Conservation (phyloP, 2,113 vertebrate species). For the Ifrita kowaldi region DNA sequence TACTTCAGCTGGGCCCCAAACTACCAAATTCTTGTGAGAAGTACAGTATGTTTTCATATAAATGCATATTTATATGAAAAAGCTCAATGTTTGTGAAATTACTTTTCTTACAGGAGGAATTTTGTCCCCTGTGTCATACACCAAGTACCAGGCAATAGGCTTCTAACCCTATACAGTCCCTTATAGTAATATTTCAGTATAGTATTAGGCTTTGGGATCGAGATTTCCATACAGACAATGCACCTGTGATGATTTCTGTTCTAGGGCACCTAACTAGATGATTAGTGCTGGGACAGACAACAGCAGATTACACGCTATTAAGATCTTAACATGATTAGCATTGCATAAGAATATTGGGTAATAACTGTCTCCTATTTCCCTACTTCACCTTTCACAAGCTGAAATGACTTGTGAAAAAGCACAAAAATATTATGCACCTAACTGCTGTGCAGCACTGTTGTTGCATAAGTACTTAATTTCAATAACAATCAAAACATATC, state of each 20-base stretch:
- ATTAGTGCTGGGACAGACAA: background rate
- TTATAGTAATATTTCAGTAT: background rate
- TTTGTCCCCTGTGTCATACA: background rate
- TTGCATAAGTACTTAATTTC: background rate
- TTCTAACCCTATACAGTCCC: background rate
- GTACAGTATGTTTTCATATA: background rate
- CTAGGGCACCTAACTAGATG: background rate
- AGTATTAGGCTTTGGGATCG: background rate
- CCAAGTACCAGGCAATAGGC: background rate
- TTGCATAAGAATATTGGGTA: background rate
- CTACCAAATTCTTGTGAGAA: background rate
- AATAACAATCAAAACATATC: background rate
- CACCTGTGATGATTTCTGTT: background rate
- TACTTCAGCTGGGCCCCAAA: background rate
- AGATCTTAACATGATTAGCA: background rate
- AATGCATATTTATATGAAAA: background rate
- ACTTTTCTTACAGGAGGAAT: background rate
- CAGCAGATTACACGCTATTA: background rate
- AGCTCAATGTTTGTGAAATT: background rate
- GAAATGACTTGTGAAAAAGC: background rate
- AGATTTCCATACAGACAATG: background rate
- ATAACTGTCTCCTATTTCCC: background rate
- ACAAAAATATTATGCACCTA: background rate
- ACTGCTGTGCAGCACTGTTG: background rate
- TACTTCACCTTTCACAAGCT: background rate